Evolutionary conservation across 2,113 vertebrate genomes (phyloP).

Genomic region (Carettochelys insculpta): DNA sequence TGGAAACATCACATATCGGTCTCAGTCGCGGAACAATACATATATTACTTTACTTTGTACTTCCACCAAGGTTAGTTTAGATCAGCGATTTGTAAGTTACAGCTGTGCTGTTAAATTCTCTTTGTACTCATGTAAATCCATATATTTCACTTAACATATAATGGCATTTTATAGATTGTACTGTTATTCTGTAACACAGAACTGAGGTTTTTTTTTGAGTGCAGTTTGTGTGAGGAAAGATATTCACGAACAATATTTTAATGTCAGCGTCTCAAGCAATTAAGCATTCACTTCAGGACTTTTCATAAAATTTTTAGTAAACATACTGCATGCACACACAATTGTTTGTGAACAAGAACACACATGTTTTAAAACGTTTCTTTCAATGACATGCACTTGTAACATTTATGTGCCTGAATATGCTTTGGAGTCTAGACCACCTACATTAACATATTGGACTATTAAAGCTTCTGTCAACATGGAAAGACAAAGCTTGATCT

Average conservation of each 20-base stretch:
- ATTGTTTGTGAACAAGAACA: neutral
- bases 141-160: neutral
- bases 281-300: neutral
- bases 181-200: neutral
- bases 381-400: neutral
- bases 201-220: neutral
- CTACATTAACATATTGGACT: neutral
- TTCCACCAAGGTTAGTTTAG: neutral
- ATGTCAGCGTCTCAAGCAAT: neutral
- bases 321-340: neutral
- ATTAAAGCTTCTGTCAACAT: neutral
- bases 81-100: neutral
- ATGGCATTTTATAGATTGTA: neutral
- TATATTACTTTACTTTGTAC: neutral
- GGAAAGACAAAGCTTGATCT: neutral
- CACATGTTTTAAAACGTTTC: neutral
- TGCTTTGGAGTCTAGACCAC: neutral
- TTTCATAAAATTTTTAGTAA: neutral
- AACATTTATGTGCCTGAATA: neutral
- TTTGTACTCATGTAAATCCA: neutral
- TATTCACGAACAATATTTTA: neutral
- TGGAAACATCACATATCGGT: neutral
- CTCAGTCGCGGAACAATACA: neutral
- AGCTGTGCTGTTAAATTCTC: neutral
- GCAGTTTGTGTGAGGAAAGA: neutral